phyloP scores from a whole-genome alignment of 1,140 invertebrate species.

The Drosophila serrata region DNA sequence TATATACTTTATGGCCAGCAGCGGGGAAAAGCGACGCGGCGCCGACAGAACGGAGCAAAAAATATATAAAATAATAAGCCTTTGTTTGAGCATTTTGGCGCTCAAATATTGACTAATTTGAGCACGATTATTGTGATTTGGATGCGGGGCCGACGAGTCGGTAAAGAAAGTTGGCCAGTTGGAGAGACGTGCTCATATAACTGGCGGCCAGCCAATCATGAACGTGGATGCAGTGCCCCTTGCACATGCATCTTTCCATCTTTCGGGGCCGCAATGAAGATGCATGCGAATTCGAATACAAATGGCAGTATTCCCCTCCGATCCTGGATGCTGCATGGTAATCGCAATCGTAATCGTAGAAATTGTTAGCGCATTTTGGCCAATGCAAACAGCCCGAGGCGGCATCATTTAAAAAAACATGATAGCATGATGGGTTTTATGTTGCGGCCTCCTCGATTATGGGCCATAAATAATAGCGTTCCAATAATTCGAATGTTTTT shows the following conservation, averaged over 20 bases:
- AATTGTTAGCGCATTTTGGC: conserved; percentile 83
- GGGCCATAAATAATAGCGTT: conserved; percentile 72
- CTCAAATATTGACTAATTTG: conserved; percentile 83
- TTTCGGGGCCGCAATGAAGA: conserved; percentile 60
- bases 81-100: conserved; percentile 71
- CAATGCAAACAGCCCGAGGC: conserved; percentile 77
- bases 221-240: conserved; percentile 36
- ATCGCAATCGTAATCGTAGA: conserved; percentile 79
- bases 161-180: conserved; percentile 69
- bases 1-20: conserved; percentile 59
- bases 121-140: conserved; percentile 82
- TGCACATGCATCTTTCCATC: conserved; percentile 69
- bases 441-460: conserved; percentile 48
- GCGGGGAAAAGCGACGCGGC: conserved; percentile 38
- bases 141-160: conserved; percentile 45
- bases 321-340: conserved; percentile 42
- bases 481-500: conserved; percentile 71
- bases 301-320: conserved; percentile 13
- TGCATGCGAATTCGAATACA: conserved; percentile 65
- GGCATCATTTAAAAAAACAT: conserved; percentile 79
- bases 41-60: conserved; percentile 34
- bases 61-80: conserved; percentile 76
- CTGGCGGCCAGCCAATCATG: conserved; percentile 77
- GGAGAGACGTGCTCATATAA: conserved; percentile 69
- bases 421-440: conserved; percentile 64